phyloP scores from a whole-genome alignment of 64 coral and sea anemone genomes.

The Dendronephthya gigantea region DNA sequence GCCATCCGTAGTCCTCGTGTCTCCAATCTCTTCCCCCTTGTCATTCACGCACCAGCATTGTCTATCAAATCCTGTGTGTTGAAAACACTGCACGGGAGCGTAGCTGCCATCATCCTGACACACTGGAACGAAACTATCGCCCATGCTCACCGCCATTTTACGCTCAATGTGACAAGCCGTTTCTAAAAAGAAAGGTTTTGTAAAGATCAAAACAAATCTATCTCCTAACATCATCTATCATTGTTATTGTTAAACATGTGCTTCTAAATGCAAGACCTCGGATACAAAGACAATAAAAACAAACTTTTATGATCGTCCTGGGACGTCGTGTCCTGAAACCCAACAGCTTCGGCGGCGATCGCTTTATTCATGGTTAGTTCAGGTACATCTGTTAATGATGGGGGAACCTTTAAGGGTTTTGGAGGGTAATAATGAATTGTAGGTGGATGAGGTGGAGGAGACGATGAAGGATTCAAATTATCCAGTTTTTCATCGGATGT shows the following conservation, averaged over 20 bases:
- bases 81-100: slow-evolving; percentile 65
- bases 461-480: neutral
- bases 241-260: too few species aligned
- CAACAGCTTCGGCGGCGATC: neutral
- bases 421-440: neutral
- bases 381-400: neutral
- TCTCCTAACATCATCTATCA: neutral
- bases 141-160: slow-evolving; percentile 66
- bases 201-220: neutral
- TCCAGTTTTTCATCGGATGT: too few species aligned
- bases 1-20: slow-evolving; percentile 42
- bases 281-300: neutral
- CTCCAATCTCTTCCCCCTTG: slow-evolving; percentile 68
- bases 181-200: slow-evolving; percentile 29
- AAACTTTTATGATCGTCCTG: neutral
- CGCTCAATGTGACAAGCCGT: slow-evolving; percentile 63
- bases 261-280: neutral
- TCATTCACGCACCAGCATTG: slow-evolving; percentile 91
- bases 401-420: neutral
- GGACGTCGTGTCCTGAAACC: neutral
- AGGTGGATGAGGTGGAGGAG: neutral
- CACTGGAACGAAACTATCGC: slow-evolving; percentile 71
- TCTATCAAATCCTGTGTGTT: slow-evolving; percentile 47
- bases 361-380: neutral
- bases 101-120: slow-evolving; percentile 62